phyloP scores from a whole-genome alignment of 2,797 vertebrate genomes.

The Alosa sapidissima region DNA sequence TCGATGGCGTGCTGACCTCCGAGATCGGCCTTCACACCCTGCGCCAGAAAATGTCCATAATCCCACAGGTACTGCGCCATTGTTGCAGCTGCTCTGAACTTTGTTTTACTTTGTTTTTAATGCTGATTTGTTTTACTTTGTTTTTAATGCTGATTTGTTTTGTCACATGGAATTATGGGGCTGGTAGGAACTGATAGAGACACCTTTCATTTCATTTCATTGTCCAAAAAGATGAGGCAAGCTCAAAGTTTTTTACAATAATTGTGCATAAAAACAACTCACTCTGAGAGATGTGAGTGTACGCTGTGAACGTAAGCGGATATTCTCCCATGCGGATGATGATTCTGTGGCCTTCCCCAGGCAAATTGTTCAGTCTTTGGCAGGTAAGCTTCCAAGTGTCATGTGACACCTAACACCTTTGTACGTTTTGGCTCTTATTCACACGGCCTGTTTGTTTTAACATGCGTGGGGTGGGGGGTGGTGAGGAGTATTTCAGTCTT shows the following conservation, averaged over 20 bases:
- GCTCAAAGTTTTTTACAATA: neutral
- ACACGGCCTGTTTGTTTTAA: constrained; percentile 53
- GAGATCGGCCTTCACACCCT: constrained; percentile 91
- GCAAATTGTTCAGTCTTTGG: constrained; percentile 57
- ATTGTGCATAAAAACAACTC: neutral
- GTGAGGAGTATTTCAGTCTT: constrained; percentile 76
- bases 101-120: neutral
- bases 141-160: neutral
- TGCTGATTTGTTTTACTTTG: neutral
- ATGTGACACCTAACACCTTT: constrained; percentile 70
- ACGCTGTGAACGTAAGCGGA: neutral
- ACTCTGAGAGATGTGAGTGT: neutral
- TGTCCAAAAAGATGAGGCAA: neutral
- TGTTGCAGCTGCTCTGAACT: neutral
- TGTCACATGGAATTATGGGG: neutral
- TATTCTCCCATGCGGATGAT: constrained; percentile 27
- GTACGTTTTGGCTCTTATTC: constrained; percentile 66
- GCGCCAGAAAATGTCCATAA: constrained; percentile 95
- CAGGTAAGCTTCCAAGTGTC: constrained; percentile 71
- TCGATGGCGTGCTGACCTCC: constrained; percentile 86
- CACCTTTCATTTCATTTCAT: constrained; percentile 8
- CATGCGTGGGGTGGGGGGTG: constrained; percentile 62
- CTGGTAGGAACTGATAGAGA: neutral
- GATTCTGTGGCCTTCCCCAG: constrained; percentile 57
- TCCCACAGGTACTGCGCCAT: constrained; percentile 79